Base-by-base conservation (phyloP, 1,140 invertebrate genomes). In the Epicauta chinensis region DNA sequence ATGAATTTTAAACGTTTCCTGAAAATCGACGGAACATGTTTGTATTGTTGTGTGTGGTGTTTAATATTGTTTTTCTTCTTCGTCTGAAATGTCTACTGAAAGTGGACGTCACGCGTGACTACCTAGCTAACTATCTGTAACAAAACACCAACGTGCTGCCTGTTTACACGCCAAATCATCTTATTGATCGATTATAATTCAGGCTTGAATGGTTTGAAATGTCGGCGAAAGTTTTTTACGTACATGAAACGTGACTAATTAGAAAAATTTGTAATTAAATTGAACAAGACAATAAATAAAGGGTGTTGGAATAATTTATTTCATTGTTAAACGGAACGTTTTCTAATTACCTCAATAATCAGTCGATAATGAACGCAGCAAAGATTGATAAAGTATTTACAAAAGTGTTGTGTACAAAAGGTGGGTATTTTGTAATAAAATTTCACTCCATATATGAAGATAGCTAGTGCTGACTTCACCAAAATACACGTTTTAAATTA, bases 51-150 rank as follows among this genome's bases (percentile, higher is more conserved):
- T 23, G 23, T 23, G 23, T 23, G 4, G 23, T n/a, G 7, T 23
- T 23, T 23, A 5, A 23, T 23, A 5, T 23, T 1, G 23, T 5
- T 23, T 23, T 23, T 23, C 7, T 23, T 23, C 23, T 7, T 5
- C 4, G 23, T 23, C 23, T 23, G 23, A 23, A 23, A 23, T 23
- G 23, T 5, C 3, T 23, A 37, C 45, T 17, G 45, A 14, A 34
- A 38, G 43, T 29, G 34, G 45, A 47, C 45, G 45, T 47, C 45
- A 47, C 45, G 45, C 45, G 29, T 47, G 45, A 47, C 45, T 47
- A 37, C 45, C 45, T 47, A 35, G 16, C 45, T 47, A 47, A 47
- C 45, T 47, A 47, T 47, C 45, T 47, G 45, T 47, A 47, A 47
- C 45, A 47, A 47, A 47, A 47, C 45, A 37, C 38, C 35, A 35